These are phyloP conservation scores for Heliconius hermathena DNA, from an alignment of 1,140 invertebrate species.

Conservation along the genomic window DNA sequence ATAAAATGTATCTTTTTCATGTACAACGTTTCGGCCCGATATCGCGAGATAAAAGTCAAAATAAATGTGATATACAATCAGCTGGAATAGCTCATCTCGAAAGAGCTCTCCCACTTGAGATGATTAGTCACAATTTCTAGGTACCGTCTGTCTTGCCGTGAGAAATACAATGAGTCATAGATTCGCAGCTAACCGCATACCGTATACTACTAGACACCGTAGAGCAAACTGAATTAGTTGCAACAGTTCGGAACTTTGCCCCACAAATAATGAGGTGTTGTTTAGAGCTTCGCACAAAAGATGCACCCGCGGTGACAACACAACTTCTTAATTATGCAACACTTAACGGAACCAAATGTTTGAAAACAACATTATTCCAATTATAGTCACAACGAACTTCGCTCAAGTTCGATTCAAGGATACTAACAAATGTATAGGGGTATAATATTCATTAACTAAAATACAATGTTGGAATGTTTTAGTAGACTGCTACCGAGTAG, in stretches of 20 bases:
- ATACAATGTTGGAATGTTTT: not conserved
- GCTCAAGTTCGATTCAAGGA: conserved; percentile 33
- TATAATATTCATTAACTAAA: conserved; percentile 10
- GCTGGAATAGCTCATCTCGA: conserved; percentile 41
- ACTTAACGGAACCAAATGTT: conserved; percentile 40
- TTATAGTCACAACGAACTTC: conserved; percentile 35
- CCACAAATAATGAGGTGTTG: conserved; percentile 40
- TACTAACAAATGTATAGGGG: conserved; percentile 20
- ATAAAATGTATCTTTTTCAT: conserved; percentile 26
- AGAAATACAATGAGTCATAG: conserved; percentile 71
- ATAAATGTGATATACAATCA: conserved; percentile 37
- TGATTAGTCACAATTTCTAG: conserved; percentile 71
- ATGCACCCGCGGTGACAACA: conserved; percentile 27
- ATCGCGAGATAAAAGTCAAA: conserved; percentile 25
- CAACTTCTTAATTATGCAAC: conserved; percentile 43
- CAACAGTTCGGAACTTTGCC: conserved; percentile 25
- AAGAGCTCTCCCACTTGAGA: conserved; percentile 41
- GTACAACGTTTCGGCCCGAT: conserved; percentile 6
- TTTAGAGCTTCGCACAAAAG: conserved; percentile 37
- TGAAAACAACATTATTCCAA: conserved; percentile 45
- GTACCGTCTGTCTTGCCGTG: conserved; percentile 60
- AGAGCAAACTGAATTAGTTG: conserved; percentile 27
- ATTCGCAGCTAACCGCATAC: conserved; percentile 44
- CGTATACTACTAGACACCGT: conserved; percentile 33
- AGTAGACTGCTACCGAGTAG: conserved; percentile 2